Evolutionary conservation across 2,888 invertebrate genomes (phyloP).

Genomic region (Endotricha flammealis): DNA sequence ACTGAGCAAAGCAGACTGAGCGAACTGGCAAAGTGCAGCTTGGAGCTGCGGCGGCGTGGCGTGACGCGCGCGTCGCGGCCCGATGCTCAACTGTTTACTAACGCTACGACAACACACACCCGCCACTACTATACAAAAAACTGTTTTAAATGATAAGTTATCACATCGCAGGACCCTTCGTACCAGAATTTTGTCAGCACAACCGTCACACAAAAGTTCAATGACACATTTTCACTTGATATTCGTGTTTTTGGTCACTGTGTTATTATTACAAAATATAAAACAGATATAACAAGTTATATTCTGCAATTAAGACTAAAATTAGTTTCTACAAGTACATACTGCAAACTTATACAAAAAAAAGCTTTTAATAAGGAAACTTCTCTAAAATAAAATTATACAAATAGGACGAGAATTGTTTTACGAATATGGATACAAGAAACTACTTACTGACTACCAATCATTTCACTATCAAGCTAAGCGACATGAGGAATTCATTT

Average conservation of each 20-base stretch:
- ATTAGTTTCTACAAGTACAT: no score
- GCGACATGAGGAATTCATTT: constrained; percentile 2
- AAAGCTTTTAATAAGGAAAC: no score
- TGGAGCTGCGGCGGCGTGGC: constrained; percentile 19
- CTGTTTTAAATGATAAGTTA: constrained; percentile 56
- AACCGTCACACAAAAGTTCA: constrained; percentile 20
- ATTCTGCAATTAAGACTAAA: no score
- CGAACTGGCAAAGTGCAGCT: neutral
- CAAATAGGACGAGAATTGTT: no score
- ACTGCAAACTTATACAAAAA: no score
- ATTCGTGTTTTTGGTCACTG: no score
- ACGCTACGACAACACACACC: constrained; percentile 37
- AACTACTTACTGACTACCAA: neutral
- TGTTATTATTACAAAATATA: no score
- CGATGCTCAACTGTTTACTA: constrained; percentile 53
- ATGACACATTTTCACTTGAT: neutral
- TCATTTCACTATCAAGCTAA: neutral
- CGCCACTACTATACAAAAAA: constrained; percentile 50
- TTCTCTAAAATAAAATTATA: no score
- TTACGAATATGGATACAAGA: no score
- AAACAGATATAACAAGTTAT: no score
- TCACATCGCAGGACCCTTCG: constrained; percentile 40
- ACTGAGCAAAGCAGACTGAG: constrained; percentile 15
- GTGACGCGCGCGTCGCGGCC: constrained; percentile 49
- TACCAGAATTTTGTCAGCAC: constrained; percentile 27